Percentiles rank a stretch among this genome's conserved stretches.
phyloP scores from a whole-genome alignment of 2,888 invertebrate species.

The Stenichneumon culpator region DNA sequence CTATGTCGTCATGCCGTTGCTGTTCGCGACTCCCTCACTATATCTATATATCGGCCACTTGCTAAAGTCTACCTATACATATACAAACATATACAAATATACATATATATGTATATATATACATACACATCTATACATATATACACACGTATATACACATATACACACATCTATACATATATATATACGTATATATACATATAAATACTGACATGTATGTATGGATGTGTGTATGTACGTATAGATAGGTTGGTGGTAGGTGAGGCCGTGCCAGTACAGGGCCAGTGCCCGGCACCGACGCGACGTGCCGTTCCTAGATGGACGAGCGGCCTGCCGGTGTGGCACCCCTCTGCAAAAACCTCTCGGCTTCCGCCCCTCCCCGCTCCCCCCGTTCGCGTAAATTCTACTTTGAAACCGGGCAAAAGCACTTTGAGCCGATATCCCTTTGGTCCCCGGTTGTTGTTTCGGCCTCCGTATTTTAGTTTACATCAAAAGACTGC shows the following conservation, averaged over 20 bases:
- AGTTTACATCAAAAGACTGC: constrained; percentile 84
- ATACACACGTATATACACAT: not conserved
- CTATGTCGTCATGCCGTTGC: constrained; percentile 76
- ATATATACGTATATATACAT: no score
- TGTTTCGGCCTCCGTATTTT: constrained; percentile 84
- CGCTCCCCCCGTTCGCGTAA: constrained; percentile 41
- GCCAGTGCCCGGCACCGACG: constrained; percentile 1
- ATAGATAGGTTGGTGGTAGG: not conserved
- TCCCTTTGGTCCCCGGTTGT: constrained; percentile 82
- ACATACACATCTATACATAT: not conserved
- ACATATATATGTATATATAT: not conserved
- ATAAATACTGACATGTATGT: no score
- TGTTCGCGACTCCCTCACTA: constrained; percentile 21
- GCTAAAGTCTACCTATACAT: not conserved
- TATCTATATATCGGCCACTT: not conserved
- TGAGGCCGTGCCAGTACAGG: not conserved
- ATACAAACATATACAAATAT: not conserved
- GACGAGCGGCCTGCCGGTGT: constrained; percentile 67
- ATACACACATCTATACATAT: no score
- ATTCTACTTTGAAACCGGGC: constrained; percentile 71
- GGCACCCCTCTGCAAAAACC: constrained; percentile 22
- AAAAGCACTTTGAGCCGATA: constrained; percentile 83
- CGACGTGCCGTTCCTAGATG: constrained; percentile 73
- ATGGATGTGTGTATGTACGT: not conserved
- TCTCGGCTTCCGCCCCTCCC: constrained; percentile 18